Base-by-base conservation (phyloP, 1,140 invertebrate genomes). In the Drosophila albomicans region DNA sequence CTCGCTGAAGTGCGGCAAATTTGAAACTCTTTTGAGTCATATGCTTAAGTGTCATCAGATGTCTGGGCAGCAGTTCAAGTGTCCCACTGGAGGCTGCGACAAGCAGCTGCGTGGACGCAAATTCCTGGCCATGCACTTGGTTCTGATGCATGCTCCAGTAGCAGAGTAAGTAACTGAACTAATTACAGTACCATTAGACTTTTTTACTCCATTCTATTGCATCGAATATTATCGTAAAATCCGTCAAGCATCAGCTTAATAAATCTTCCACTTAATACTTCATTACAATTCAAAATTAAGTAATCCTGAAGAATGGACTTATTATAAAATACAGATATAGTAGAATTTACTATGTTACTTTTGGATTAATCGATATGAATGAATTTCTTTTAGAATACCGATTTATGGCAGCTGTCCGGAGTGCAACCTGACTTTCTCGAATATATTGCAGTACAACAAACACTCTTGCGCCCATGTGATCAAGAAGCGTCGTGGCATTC, bases 331-430 rank as follows among this genome's bases (percentile, higher is more conserved):
- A 25, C 20, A 25, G 20, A 25, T 25, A 25, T 25, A 25, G 20
- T 25, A 25, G 20, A 25, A 25, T 25, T 25, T 25, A 25, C 20
- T 3, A 25, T 25, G 3, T 25, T 25, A 20, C 4, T 25, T 25
- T 25, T 25, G 20, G 20, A 6, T 8, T 20, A 4, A n/a, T 6
- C 20, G 11, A 13, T 59, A 6, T 28, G 7, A 51, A 58, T 25
- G 1, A n/a, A 16, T 57, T 10, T 3, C 5, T 56, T 5, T 43
- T 75, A 92, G 91, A n/a, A 64, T 92, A 3, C 54, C 70, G 13
- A 91, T 92, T 10, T 92, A 92, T 56, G 80, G 90, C 52, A 73
- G 65, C 30, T 92, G 91, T 35, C 81, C 88, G 6, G 88, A 87
- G 52, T 92, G 91, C 65, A 66, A 79, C 8, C 70, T 87, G 68